Base-by-base conservation (phyloP, 2,797 vertebrate genomes). In the Neopelma chrysocephalum region DNA sequence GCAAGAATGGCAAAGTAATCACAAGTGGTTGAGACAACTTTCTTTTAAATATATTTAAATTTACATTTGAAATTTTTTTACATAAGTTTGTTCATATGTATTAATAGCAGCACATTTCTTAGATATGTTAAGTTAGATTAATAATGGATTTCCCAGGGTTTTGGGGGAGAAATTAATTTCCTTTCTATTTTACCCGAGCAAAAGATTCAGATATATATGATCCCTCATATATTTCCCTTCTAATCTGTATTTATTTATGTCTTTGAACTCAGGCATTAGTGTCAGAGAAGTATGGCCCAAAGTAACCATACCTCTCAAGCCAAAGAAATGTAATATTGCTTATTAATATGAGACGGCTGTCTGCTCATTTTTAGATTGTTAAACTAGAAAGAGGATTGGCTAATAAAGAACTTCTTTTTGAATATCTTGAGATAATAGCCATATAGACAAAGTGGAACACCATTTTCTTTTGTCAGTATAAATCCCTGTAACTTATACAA, bases 211-310 rank as follows among this genome's bases (percentile, higher is more conserved):
- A 89, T 31, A 45, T 71, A 70, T 43, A 70, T 43, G 64, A 77
- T 75, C 38, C n/a, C 42, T 80, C 45, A 34, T 68, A 58, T 75
- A 91, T 78, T 93, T 93, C 76, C 42, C 85, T n/a, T 93, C 50
- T 90, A 70, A 96, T 95, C 76, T 93, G 45, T 72, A 84, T 79
- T 93, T 95, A 93, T 36, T 89, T 94, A 92, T 60, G 51, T 40
- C 83, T 97, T 96, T 97, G 84, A 97, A 97, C 82, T 90, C 42
- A 42, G 66, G 22, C 43, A 81, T 84, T 60, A 76, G 32, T 70
- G 45, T 90, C 78, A 95, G 72, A 87, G 92, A 84, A 82, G n/a
- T 79, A 54, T 21, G 45, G 12, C 19, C 90, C 34, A 56, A 70
- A 70, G 5, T 73, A 47, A 79, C 43, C 32, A 48, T 60, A 58